Evolutionary conservation across 2,797 vertebrate species (phyloP).

Genomic region (Fratercula arctica): DNA sequence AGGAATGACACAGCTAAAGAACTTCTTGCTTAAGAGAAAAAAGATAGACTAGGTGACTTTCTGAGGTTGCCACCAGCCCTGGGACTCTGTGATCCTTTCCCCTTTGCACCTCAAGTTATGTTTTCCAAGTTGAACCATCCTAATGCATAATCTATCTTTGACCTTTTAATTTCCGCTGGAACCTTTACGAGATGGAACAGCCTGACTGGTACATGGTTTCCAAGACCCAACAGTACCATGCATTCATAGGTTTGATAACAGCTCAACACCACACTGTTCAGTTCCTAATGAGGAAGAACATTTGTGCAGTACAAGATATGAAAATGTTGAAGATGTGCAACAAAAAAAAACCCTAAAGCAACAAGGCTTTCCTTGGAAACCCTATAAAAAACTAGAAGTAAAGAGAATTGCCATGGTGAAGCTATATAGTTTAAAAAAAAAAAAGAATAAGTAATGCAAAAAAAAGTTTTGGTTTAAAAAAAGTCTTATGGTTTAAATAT

Average conservation of each 20-base stretch:
- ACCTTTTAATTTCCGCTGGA: neutral
- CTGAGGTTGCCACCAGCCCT: neutral
- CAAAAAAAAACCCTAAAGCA: neutral
- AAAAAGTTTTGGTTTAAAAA: neutral
- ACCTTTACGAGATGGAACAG: neutral
- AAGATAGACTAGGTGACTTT: neutral
- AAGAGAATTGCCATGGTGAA: neutral
- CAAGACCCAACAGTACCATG: neutral
- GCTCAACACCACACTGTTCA: neutral
- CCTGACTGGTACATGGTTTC: neutral
- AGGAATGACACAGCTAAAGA: neutral
- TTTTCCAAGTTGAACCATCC: neutral
- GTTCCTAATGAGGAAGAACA: neutral
- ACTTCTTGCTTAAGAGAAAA: too few species aligned
- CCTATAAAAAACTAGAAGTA: neutral
- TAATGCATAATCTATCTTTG: neutral
- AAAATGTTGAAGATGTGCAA: neutral
- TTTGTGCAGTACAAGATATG: neutral
- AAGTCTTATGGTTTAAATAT: neutral
- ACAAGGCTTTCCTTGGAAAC: neutral
- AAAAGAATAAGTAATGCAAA: neutral
- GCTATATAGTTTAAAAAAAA: neutral
- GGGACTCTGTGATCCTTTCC: too few species aligned
- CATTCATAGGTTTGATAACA: neutral
- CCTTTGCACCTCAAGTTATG: rapidly evolving